Percentiles rank a stretch among this genome's conserved stretches.
Conservation (phyloP, 2,113 vertebrate species). For the Ochotona princeps region DNA sequence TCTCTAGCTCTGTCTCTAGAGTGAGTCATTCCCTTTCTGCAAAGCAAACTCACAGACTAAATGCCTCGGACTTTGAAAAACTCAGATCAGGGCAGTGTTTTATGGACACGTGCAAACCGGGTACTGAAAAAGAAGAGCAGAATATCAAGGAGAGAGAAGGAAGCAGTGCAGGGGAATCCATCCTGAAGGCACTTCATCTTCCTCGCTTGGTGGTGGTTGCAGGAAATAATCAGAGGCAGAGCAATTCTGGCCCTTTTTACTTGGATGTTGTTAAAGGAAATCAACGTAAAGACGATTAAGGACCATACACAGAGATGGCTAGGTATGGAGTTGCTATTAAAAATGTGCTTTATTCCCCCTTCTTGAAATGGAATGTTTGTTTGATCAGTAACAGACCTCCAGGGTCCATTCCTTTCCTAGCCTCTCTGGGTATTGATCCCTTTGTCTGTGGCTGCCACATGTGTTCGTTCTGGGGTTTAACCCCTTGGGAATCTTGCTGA, state of each 20-base stretch:
- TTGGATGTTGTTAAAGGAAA: slow-evolving; percentile 54
- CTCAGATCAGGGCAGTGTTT: neutral
- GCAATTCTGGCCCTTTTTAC: slow-evolving; percentile 50
- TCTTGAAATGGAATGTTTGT: slow-evolving; percentile 60
- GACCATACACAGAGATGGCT: slow-evolving; percentile 56
- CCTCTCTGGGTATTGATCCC: slow-evolving; percentile 54
- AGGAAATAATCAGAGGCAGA: slow-evolving; percentile 68
- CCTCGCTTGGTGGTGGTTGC: slow-evolving; percentile 39
- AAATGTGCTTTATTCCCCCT: slow-evolving; percentile 36
- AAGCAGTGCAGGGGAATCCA: neutral
- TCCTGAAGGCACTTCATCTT: neutral
- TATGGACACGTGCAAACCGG: neutral
- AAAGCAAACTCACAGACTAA: neutral
- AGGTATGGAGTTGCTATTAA: slow-evolving; percentile 68
- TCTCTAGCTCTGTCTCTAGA: no score
- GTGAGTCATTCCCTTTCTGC: no score
- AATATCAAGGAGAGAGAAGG: neutral
- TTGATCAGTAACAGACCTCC: slow-evolving; percentile 45
- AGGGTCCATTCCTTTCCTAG: slow-evolving; percentile 49
- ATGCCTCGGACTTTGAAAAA: neutral
- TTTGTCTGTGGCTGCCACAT: slow-evolving; percentile 46
- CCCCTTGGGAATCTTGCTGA: slow-evolving; percentile 64
- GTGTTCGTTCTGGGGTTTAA: slow-evolving; percentile 60
- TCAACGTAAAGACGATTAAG: slow-evolving; percentile 50
- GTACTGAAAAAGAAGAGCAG: neutral